Evolutionary conservation across 2,797 vertebrate species (phyloP).

Genomic region (Phoeniculus purpureus): DNA sequence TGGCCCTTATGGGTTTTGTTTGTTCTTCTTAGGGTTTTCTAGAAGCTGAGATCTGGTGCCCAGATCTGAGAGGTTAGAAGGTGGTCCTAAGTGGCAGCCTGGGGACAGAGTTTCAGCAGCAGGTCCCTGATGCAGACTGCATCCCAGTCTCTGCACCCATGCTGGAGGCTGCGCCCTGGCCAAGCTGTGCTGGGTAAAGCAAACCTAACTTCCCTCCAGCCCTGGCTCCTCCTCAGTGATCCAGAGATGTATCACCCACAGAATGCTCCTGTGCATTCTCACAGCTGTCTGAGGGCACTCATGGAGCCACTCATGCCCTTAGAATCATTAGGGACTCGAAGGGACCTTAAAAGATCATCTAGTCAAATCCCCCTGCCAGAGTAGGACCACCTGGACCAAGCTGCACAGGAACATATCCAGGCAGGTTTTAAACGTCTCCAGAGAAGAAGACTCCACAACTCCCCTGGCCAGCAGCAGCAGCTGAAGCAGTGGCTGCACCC

Average conservation of each 20-base stretch:
- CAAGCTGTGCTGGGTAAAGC: background rate
- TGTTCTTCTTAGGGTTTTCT: background rate
- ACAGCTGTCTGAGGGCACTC: background rate
- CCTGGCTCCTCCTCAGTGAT: background rate
- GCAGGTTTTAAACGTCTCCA: too few species aligned
- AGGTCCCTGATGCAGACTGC: background rate
- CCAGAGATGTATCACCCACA: background rate
- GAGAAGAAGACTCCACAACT: too few species aligned
- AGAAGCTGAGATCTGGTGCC: background rate
- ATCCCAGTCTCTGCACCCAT: background rate
- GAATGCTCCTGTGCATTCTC: background rate
- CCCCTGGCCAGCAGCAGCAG: background rate
- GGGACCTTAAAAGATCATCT: too few species aligned
- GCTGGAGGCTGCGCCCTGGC: background rate
- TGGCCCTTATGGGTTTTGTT: fast-evolving
- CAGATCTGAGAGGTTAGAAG: background rate
- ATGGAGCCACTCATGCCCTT: background rate
- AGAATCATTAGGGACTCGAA: too few species aligned
- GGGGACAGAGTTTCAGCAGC: background rate
- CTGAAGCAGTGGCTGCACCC: background rate
- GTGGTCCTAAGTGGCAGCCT: background rate
- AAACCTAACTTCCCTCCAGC: background rate
- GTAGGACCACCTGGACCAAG: too few species aligned
- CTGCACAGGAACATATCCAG: too few species aligned
- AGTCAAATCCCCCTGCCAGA: too few species aligned